Conservation (phyloP, 2,888 invertebrate species). For the Epinotia brunnichana region DNA sequence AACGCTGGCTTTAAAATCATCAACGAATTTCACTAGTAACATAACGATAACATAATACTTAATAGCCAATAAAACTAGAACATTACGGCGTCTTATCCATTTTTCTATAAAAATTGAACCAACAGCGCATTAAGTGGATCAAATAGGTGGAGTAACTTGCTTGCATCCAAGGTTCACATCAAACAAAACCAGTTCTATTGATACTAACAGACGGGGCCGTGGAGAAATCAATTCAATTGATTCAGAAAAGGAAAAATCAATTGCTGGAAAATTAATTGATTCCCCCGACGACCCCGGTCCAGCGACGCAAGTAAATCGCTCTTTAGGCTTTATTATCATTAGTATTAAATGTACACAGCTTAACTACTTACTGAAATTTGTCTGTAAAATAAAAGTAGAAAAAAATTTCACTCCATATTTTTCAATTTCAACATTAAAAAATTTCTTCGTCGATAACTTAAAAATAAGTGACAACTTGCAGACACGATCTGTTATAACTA, state of each 20-base stretch:
- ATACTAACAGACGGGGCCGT: constrained; percentile 64
- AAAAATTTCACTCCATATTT: constrained; percentile 65
- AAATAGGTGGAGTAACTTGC: constrained; percentile 53
- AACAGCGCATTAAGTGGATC: constrained; percentile 69
- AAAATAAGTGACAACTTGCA: constrained; percentile 73
- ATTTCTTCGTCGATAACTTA: constrained; percentile 75
- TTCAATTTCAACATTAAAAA: constrained; percentile 73
- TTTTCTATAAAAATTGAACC: constrained; percentile 59
- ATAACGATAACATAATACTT: constrained; percentile 68
- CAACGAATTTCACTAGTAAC: constrained; percentile 71
- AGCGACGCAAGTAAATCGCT: constrained; percentile 54
- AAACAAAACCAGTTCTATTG: constrained; percentile 81
- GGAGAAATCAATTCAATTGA: constrained; percentile 50
- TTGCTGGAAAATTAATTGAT: constrained; percentile 18
- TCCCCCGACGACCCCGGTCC: constrained; percentile 49
- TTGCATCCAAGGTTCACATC: constrained; percentile 53
- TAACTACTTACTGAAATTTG: constrained; percentile 78
- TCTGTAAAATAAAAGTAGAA: constrained; percentile 78
- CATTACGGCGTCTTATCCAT: constrained; percentile 70
- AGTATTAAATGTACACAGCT: constrained; percentile 77
- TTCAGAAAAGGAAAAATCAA: constrained; percentile 30
- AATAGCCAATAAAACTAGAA: constrained; percentile 72
- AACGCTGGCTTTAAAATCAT: constrained; percentile 40
- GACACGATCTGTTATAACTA: constrained; percentile 75
- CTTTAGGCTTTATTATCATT: constrained; percentile 73